Conservation (phyloP, 2,888 invertebrate genomes). For the Pachydiplax longipennis region DNA sequence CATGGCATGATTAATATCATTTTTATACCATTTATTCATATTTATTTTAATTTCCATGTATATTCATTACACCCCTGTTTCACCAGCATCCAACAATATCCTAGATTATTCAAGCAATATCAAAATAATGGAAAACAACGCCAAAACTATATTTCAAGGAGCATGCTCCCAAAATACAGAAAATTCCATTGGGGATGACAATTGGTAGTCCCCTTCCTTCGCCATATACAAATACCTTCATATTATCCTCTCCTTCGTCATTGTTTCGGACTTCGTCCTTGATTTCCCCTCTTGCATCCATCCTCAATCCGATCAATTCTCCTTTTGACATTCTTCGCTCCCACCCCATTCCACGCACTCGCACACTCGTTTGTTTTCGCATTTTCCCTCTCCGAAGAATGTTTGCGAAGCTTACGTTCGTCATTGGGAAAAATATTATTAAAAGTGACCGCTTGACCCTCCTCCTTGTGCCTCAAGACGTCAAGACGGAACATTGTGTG, state of each 20-base stretch:
- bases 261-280: not conserved
- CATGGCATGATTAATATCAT: no score
- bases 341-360: not conserved
- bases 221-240: not conserved
- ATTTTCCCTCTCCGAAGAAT: not conserved
- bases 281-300: not conserved
- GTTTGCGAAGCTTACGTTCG: not conserved
- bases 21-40: no score
- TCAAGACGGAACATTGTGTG: not conserved
- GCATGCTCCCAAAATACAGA: no score
- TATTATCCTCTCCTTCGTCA: not conserved
- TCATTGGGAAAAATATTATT: not conserved
- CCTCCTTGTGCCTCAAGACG: not conserved
- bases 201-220: not conserved
- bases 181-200: no score
- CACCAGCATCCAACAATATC: no score
- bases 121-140: no score
- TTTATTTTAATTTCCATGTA: no score
- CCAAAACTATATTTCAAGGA: no score
- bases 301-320: not conserved
- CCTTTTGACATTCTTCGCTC: not conserved
- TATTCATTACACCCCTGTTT: no score
- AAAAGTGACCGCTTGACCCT: not conserved
- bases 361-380: not conserved
- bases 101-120: no score